Evolutionary conservation across 1,140 invertebrate genomes (phyloP).

Genomic region (Drosophila yakuba): DNA sequence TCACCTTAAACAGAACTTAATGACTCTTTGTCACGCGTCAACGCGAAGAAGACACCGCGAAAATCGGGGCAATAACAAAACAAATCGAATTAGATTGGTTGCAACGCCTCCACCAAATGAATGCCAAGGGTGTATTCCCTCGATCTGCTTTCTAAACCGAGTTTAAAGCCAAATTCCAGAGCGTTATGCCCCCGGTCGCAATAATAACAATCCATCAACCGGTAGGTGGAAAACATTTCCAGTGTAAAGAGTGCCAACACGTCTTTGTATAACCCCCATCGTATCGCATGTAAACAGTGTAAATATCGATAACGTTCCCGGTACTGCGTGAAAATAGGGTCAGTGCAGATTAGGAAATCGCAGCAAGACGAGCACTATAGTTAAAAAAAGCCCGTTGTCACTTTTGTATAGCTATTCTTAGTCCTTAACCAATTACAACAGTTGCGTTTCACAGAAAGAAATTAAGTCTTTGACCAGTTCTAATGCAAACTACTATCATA

Average conservation of each 20-base stretch:
- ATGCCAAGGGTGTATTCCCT: slow-evolving; percentile 1
- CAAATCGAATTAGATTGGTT: slow-evolving; percentile 32
- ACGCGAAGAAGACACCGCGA: slow-evolving; percentile 39
- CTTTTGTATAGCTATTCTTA: too few relatives aligned
- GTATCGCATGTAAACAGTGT: slow-evolving; percentile 40
- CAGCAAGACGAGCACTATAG: background rate
- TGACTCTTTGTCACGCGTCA: slow-evolving; percentile 60
- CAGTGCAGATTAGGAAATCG: slow-evolving; percentile 29
- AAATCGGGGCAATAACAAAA: slow-evolving; percentile 31
- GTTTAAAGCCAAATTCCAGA: background rate
- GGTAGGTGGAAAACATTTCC: slow-evolving; percentile 15
- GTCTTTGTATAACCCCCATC: slow-evolving; percentile 11
- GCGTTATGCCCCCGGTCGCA: background rate
- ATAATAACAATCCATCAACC: slow-evolving; percentile 24
- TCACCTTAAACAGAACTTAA: slow-evolving; percentile 60
- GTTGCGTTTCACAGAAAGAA: background rate
- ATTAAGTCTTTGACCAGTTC: background rate
- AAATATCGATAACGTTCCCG: slow-evolving; percentile 36
- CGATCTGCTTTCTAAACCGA: slow-evolving; percentile 4
- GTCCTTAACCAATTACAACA: background rate
- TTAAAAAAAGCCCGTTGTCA: background rate
- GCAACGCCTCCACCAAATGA: slow-evolving; percentile 26
- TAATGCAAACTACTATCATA: background rate
- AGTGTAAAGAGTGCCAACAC: slow-evolving; percentile 28
- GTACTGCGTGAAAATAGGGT: slow-evolving; percentile 24